Base-by-base conservation (phyloP, 2,888 invertebrate species). In the Aporophyla nigra region DNA sequence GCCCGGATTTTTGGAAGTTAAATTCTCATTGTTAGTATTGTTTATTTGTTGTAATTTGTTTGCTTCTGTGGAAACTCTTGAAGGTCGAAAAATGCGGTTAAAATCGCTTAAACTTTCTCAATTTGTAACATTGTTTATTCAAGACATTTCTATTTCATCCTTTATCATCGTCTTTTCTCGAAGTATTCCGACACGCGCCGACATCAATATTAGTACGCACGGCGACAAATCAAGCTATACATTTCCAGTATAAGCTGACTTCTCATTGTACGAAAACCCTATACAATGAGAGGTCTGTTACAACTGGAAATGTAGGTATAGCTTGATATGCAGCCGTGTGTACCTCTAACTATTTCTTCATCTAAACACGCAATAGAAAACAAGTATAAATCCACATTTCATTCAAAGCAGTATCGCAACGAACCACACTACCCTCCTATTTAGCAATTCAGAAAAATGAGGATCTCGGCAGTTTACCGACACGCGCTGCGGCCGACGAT, bases 361-460 rank as follows among this genome's bases (percentile, higher is more conserved):
- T 21, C 21, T 66, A 33, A 33, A 51, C 5, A 33, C 16, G 16
- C n/a, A 19, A 6, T 19, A 0, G 16, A 53, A 33, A 33, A 16
- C 51, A 33, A 14, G 9, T 49, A 49, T 19, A 40, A 46, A 76
- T 76, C 53, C 12, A 16, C n/a, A 33, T 51, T 58, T 51, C 6
- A 27, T 19, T 21, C 21, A 56, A 73, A 59, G 65, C 33, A 27
- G 63, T 80, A 72, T 77, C 72, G 24, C 49, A 71, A 21, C 54
- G 40, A 27, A 68, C 40, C 59, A 73, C 63, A 56, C 71, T 51
- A 40, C 46, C 58, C 68, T 65, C 21, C 63, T 73, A 76, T 67
- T 76, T 84, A 76, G 61, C 68, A 59, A 80, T 83, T 78, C 74
- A 61, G 66, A 74, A 83, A 80, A 88, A 88, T 80, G 66, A 83